These are phyloP conservation scores for mouse (Mus musculus) DNA, from an alignment of 2,113 vertebrate species.

Conservation along the genomic window DNA sequence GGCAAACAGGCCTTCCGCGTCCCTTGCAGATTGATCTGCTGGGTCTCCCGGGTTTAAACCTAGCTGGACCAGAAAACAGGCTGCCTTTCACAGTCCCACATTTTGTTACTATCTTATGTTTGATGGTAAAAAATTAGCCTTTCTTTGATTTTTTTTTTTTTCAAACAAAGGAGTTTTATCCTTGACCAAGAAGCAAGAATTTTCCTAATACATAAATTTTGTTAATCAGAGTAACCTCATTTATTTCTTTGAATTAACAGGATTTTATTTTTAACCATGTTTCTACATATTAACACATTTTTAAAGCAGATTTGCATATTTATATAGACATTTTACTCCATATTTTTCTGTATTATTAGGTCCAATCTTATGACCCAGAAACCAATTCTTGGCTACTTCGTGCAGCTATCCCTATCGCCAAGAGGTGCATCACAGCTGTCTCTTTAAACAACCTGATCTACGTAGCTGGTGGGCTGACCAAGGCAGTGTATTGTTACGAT, in stretches of 20 bases:
- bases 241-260: slow-evolving; percentile 56
- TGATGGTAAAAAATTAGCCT: slow-evolving; percentile 8
- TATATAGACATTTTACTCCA: slow-evolving; percentile 41
- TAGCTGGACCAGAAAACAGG: too few relatives aligned
- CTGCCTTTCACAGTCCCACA: too few relatives aligned
- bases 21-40: too few relatives aligned
- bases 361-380: slow-evolving; percentile 98
- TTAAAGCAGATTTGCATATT: slow-evolving; percentile 42
- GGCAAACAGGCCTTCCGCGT: too few relatives aligned
- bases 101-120: background rate
- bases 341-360: slow-evolving; percentile 86
- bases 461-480: slow-evolving; percentile 97
- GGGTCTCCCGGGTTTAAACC: too few relatives aligned
- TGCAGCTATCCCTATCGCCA: slow-evolving; percentile 97
- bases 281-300: slow-evolving; percentile 21
- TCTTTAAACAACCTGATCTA: slow-evolving; percentile 98
- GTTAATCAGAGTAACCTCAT: background rate
- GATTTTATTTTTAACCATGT: slow-evolving; percentile 43
- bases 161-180: background rate
- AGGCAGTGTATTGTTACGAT: slow-evolving; percentile 98
- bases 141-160: background rate
- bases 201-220: slow-evolving; percentile 31
- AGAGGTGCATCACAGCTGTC: slow-evolving; percentile 97
- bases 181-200: background rate
- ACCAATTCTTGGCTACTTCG: slow-evolving; percentile 94